Evolutionary conservation across 2,113 vertebrate species (phyloP), one percentile per base, ranked within the genome.

Genomic region (Tenrec ecaudatus): DNA sequence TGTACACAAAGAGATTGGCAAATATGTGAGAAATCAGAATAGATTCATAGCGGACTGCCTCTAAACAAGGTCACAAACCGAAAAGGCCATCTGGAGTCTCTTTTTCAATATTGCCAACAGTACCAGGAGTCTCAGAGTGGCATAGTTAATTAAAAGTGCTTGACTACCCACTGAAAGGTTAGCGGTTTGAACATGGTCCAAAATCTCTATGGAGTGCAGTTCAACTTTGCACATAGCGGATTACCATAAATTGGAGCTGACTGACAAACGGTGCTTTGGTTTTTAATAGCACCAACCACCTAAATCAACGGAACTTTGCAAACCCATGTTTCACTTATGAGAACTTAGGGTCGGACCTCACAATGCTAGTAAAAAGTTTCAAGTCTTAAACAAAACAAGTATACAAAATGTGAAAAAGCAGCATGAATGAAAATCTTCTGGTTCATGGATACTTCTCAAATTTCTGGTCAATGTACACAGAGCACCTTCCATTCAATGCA

Each of bases 241-340:
- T 71, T 19, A 25, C 68, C 31, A n/a, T 33, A n/a, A 71, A 15
- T 33, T 33, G 68, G 31, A 71, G n/a, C 8, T 71, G 66, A 71
- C 8, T 71, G 66, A 68, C 66, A 71, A 71, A 31, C 8, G n/a
- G 16, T 71, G n/a, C n/a, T 33, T 20, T 69, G 66, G 66, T 16
- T 69, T 93, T 58, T 85, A 89, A 62, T 57, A 83, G 19, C 47
- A 78, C 7, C n/a, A 94, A 91, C 38, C 33, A 78, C 15, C 33
- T 79, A 71, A 86, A 62, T 53, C 80, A 88, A 76, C 68, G 75
- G 62, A 90, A 86, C 64, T 88, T 89, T 80, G n/a, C 69, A 93
- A 94, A 96, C 88, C 33, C 36, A 76, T 68, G 93, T 77, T 82
- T 91, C 94, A 76, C 60, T 88, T 23, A 73, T 95, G 22, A 95